Conservation (phyloP, 64 coral and sea anemone species). For the Acropora yongei region DNA sequence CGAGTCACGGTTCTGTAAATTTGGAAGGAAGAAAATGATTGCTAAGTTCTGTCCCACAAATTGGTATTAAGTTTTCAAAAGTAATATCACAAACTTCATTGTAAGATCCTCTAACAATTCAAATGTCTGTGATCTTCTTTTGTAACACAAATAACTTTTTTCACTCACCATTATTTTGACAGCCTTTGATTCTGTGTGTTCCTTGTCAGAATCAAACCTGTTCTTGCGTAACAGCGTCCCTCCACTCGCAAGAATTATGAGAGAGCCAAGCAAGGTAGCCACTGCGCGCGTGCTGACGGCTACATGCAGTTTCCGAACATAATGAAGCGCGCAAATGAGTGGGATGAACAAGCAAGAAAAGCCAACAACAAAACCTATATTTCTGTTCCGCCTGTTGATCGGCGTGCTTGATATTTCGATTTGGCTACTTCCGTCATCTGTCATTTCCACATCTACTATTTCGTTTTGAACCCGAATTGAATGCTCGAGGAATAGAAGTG, state of each 20-base stretch:
- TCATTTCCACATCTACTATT: not conserved
- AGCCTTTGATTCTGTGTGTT: not conserved
- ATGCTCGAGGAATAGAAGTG: conserved; percentile 17
- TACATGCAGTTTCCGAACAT: conserved; percentile 1
- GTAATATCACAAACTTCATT: too few species aligned
- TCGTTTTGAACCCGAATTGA: conserved; percentile 22
- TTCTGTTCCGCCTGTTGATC: not conserved
- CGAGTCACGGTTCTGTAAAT: too few species aligned
- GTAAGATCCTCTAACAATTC: not conserved
- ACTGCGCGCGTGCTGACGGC: not conserved
- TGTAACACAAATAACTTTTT: not conserved
- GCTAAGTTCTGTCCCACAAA: too few species aligned
- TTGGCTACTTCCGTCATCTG: not conserved
- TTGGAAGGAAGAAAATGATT: too few species aligned
- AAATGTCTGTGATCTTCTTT: not conserved
- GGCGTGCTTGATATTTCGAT: not conserved
- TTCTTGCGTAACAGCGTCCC: conserved; percentile 15
- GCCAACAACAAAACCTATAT: not conserved
- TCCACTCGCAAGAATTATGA: not conserved
- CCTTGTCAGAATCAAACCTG: conserved; percentile 2
- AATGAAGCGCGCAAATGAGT: not conserved
- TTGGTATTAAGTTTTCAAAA: too few species aligned
- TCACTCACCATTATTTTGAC: conserved; percentile 40
- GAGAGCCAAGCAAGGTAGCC: not conserved
- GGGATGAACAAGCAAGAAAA: conserved; percentile 16